These are phyloP conservation scores for Ardeotis arabs DNA, from an alignment of 2,113 vertebrate genomes.

Conservation along the genomic window DNA sequence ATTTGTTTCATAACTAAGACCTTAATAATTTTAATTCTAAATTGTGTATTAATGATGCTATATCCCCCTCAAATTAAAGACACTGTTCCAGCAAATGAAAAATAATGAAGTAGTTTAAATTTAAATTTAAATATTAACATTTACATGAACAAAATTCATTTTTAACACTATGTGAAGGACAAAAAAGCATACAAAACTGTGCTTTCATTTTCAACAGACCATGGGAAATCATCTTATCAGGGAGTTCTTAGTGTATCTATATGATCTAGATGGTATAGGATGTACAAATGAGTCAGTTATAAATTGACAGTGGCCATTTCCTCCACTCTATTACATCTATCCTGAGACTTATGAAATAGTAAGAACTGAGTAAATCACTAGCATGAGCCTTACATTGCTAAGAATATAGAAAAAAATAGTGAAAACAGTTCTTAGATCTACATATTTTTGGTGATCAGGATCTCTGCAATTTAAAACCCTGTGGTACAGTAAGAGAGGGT, in stretches of 20 bases:
- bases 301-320: not conserved
- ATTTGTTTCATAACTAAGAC: not conserved
- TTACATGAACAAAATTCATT: not conserved
- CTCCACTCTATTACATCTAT: not conserved
- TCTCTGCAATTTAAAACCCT: not conserved
- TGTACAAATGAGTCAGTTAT: not conserved
- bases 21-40: not conserved
- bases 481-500: not conserved
- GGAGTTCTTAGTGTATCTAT: not conserved
- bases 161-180: not conserved
- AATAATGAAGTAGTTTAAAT: not conserved
- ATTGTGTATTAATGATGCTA: not conserved
- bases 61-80: not conserved
- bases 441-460: not conserved
- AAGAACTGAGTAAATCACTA: not conserved
- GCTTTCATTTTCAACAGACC: not conserved
- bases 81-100: not conserved
- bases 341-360: not conserved
- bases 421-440: not conserved
- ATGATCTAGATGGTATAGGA: not conserved
- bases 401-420: not conserved
- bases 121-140: not conserved
- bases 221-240: not conserved
- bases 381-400: not conserved
- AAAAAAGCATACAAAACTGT: not conserved